phyloP scores from a whole-genome alignment of 2,113 vertebrate genomes.

The Etia nguti region DNA sequence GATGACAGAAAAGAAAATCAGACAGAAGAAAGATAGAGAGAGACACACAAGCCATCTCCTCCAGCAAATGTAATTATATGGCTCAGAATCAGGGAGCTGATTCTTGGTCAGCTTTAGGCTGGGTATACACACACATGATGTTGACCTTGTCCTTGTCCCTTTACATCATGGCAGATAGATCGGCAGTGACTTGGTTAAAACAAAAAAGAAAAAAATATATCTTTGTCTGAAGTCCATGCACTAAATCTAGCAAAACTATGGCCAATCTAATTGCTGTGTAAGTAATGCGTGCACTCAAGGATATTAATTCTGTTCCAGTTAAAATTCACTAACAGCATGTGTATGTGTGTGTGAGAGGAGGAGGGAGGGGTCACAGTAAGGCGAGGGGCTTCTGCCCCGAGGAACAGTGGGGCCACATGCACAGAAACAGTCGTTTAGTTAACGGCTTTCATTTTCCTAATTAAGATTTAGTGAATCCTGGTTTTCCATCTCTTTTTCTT shows the following conservation, averaged over 20 bases:
- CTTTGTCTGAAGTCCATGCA: not conserved
- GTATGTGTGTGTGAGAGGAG: not conserved
- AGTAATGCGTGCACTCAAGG: not conserved
- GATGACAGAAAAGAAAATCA: constrained; percentile 4
- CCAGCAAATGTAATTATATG: constrained; percentile 40
- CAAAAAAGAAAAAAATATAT: not conserved
- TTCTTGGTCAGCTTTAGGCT: constrained; percentile 9
- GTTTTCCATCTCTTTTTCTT: not conserved
- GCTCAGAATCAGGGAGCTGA: not conserved
- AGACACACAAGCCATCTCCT: constrained; percentile 25
- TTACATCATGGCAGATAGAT: not conserved
- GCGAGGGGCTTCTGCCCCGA: not conserved
- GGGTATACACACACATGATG: not conserved
- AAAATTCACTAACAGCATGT: not conserved
- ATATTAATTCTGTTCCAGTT: not conserved
- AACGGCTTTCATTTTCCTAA: constrained; percentile 49
- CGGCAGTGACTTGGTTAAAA: not conserved
- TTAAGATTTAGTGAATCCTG: not conserved
- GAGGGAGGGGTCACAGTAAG: not conserved
- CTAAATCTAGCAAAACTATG: not conserved
- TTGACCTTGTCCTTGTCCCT: constrained; percentile 26
- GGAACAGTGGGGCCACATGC: constrained; percentile 5
- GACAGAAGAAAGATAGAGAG: not conserved
- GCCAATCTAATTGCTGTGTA: not conserved
- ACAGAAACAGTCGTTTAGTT: constrained; percentile 8